A percentile compares a stretch with the other conserved stretches of the same genome.
These are phyloP conservation scores for Aphrophora alni DNA, from an alignment of 2,888 invertebrate genomes.

Conservation along the genomic window DNA sequence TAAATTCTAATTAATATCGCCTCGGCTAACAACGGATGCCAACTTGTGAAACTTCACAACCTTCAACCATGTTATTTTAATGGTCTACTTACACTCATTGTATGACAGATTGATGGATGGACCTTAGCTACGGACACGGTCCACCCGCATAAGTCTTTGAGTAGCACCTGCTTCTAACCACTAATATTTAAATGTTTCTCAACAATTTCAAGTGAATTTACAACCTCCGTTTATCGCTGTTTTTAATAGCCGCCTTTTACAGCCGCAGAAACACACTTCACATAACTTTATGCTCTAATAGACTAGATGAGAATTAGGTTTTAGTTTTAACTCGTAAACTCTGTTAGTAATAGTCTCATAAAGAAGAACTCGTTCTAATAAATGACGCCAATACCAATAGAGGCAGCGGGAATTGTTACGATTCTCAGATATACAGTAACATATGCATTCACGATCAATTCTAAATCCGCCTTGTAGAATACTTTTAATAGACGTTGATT, in stretches of 20 bases:
- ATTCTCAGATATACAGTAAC: too few species aligned
- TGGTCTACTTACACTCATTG: not conserved
- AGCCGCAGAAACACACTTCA: not conserved
- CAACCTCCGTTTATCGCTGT: not conserved
- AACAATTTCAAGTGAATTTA: not conserved
- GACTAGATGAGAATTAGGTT: not conserved
- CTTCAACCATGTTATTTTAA: not conserved
- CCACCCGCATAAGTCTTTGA: not conserved
- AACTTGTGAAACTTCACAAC: slow-evolving; percentile 1
- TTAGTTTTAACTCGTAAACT: not conserved
- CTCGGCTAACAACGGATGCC: not conserved
- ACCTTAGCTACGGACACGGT: not conserved
- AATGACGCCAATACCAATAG: not conserved
- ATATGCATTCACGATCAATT: too few species aligned
- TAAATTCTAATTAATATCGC: slow-evolving; percentile 6
- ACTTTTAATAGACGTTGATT: too few species aligned
- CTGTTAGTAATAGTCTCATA: not conserved
- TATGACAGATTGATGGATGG: slow-evolving; percentile 9
- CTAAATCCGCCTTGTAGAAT: too few species aligned
- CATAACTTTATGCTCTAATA: not conserved
- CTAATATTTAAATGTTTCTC: not conserved
- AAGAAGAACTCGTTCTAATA: not conserved
- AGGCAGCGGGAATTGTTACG: not conserved
- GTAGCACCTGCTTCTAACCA: not conserved
- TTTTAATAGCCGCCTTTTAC: not conserved